Base-by-base conservation (phyloP, 23 tunicate genomes). In the Corella eumyota region DNA sequence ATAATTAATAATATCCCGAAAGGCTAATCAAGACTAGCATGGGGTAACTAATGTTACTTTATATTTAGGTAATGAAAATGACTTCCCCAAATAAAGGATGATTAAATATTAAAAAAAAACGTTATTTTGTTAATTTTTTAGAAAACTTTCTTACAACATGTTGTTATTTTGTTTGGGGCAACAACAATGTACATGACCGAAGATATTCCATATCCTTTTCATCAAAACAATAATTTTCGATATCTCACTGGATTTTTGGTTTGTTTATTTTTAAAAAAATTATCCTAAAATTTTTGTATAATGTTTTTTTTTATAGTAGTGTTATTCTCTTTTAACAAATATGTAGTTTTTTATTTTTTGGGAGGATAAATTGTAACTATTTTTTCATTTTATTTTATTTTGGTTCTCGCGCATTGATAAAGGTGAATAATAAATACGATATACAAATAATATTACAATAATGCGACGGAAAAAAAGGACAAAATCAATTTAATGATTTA, bases 191-290 rank as follows among this genome's bases (percentile, higher is more conserved):
- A 77, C 54, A 86, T 86, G 95, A 71, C 72, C 37, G 90, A 86
- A 71, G 95, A 86, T 37, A 86, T 86, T 46, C 95, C 95, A 3
- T 86, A 86, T 65, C 71, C 68, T 21, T 86, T 86, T 51, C 95
- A 86, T 52, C 95, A 86, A 66, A 76, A 77, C 55, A 63, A 81
- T 20, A 86, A 86, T 55, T 86, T 86, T 54, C 59, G 70, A 45
- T 86, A 86, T 48, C 66, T 86, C 17, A 77, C 95, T 36, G 95
- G 95, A 50, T 86, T 86, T 78, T 69, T 67, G 86, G 95, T 86
- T 30, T 50, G 44, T 60, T 17, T n/a, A n/a, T n/a, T n/a, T n/a
- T n/a, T n/a, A n/a, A n/a, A n/a, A n/a, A n/a, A 44, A 44, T 17
- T 23, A 50, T 55, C 28, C 28, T 55, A 23, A 21, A n/a, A n/a